Evolutionary conservation across 1,140 invertebrate species (phyloP).

Genomic region (Drosophila teissieri): DNA sequence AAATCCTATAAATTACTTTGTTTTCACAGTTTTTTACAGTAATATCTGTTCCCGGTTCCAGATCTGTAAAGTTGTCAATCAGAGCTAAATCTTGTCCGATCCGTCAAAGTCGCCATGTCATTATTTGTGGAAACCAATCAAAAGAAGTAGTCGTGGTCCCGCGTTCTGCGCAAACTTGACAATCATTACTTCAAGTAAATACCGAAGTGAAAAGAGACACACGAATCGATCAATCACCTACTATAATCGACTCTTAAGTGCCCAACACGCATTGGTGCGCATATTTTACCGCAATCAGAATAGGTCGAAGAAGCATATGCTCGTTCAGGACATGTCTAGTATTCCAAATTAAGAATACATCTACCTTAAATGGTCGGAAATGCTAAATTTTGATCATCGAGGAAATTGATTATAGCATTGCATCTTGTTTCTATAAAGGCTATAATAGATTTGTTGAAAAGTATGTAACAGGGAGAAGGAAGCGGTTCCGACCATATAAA

Average conservation of each 20-base stretch:
- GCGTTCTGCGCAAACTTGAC: constrained; percentile 66
- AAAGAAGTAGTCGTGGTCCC: constrained; percentile 50
- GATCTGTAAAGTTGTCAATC: constrained; percentile 68
- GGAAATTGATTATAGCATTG: too few species aligned
- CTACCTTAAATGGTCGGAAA: too few species aligned
- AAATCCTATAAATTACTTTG: not conserved
- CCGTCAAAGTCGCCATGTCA: constrained; percentile 68
- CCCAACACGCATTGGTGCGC: constrained; percentile 57
- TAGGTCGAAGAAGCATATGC: too few species aligned
- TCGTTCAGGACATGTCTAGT: too few species aligned
- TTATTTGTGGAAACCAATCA: constrained; percentile 80
- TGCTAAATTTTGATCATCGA: too few species aligned
- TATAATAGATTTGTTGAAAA: too few species aligned
- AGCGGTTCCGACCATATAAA: too few species aligned
- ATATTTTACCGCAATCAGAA: constrained; percentile 64
- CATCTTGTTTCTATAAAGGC: too few species aligned
- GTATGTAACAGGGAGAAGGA: too few species aligned
- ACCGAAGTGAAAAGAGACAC: too few species aligned
- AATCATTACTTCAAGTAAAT: constrained; percentile 77
- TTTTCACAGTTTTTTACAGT: too few species aligned
- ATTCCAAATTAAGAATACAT: too few species aligned
- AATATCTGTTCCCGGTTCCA: not conserved
- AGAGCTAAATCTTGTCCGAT: constrained; percentile 41
- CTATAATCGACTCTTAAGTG: constrained; percentile 45
- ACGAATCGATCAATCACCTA: constrained; percentile 75